A percentile compares a stretch with the other conserved stretches of the same genome.
These are phyloP conservation scores for Nyctibius grandis DNA, from an alignment of 2,797 vertebrate genomes.

Conservation along the genomic window DNA sequence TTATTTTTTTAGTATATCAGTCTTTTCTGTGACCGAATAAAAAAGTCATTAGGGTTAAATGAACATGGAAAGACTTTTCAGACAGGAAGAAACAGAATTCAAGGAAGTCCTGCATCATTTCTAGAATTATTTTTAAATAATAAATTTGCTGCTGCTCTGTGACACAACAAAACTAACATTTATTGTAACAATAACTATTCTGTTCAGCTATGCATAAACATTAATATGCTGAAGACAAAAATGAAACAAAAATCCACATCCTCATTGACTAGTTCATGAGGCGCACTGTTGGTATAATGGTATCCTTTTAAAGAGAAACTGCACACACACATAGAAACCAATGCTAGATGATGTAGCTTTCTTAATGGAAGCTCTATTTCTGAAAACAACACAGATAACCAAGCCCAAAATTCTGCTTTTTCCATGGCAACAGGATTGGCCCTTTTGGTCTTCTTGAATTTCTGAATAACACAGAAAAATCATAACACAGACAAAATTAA, in stretches of 20 bases:
- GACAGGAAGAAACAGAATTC: neutral
- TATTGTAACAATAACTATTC: neutral
- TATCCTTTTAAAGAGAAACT: slow-evolving; percentile 12
- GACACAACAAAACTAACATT: neutral
- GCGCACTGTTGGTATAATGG: slow-evolving; percentile 54
- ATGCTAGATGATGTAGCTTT: slow-evolving; percentile 26
- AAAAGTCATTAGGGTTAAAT: neutral
- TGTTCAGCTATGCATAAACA: neutral
- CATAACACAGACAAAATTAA: slow-evolving; percentile 7
- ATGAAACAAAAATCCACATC: slow-evolving; percentile 3
- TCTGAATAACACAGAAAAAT: slow-evolving; percentile 39
- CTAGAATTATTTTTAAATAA: neutral
- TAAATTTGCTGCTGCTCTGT: slow-evolving; percentile 16
- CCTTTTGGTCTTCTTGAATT: slow-evolving; percentile 1
- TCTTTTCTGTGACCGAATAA: neutral
- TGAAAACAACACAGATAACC: slow-evolving; percentile 1
- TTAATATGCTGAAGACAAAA: neutral
- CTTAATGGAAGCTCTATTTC: slow-evolving; percentile 6
- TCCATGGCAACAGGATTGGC: neutral
- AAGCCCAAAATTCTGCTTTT: neutral
- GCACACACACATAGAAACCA: slow-evolving; percentile 34
- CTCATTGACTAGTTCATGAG: slow-evolving; percentile 35
- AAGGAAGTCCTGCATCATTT: neutral
- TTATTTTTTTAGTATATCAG: neutral
- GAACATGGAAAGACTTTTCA: neutral